Percentiles rank a stretch among this genome's conserved stretches.
These are phyloP conservation scores for Benthosema pterotum DNA, from an alignment of 2,797 vertebrate genomes.

Conservation along the genomic window DNA sequence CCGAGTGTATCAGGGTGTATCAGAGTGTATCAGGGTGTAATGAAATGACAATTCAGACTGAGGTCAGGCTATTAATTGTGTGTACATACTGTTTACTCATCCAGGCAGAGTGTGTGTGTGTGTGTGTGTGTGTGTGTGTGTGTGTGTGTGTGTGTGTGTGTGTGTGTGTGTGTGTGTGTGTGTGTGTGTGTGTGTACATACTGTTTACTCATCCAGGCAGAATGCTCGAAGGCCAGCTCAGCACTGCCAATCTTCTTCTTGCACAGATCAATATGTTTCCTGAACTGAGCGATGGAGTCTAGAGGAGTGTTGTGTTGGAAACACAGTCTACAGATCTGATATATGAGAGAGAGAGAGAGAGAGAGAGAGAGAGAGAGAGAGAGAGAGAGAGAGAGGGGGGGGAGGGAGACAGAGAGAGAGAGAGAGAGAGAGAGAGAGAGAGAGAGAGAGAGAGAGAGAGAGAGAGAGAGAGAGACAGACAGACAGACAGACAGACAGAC, in stretches of 20 bases:
- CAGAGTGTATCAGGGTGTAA: too few species aligned
- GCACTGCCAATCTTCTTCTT: constrained; percentile 98
- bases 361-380: constrained; percentile 1
- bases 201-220: constrained; percentile 99
- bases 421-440: not conserved
- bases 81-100: too few species aligned
- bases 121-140: too few species aligned
- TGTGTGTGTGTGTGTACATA: constrained; percentile 65
- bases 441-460: not conserved
- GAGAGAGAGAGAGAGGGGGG: constrained; percentile 59
- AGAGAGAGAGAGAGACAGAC: constrained; percentile 4
- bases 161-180: too few species aligned
- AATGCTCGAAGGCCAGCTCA: constrained; percentile 93
- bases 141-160: too few species aligned
- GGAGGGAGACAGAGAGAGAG: constrained; percentile 75
- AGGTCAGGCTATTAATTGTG: too few species aligned
- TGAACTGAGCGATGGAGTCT: constrained; percentile 96
- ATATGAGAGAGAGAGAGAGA: too few species aligned
- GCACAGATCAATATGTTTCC: constrained; percentile 95
- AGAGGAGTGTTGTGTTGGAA: constrained; percentile 98
- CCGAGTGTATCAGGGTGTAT: too few species aligned
- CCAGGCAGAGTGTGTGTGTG: too few species aligned
- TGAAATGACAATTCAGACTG: too few species aligned
- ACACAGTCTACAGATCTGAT: constrained; percentile 94
- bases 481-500: not conserved